A percentile compares a stretch with the other conserved stretches of the same genome.
These are phyloP conservation scores for Pachyramphus minor DNA, from an alignment of 2,113 vertebrate species.

Conservation along the genomic window DNA sequence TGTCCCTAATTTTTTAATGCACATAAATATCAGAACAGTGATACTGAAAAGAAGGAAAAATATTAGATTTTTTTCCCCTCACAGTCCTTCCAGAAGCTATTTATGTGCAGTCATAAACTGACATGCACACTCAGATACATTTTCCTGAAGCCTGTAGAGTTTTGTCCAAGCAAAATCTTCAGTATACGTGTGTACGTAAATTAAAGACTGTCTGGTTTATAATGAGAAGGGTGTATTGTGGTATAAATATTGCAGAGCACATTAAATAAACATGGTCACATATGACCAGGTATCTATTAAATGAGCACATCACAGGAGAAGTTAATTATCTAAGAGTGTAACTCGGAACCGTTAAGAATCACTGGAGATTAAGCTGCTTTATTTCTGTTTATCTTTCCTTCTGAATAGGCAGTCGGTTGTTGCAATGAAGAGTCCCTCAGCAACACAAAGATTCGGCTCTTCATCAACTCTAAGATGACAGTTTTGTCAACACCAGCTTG, in stretches of 20 bases:
- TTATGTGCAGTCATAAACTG: not conserved
- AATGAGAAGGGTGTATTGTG: not conserved
- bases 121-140: not conserved
- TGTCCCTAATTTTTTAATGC: not conserved
- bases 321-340: slow-evolving; percentile 37
- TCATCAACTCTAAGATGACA: not conserved
- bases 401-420: not conserved
- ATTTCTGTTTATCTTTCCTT: slow-evolving; percentile 43
- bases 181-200: slow-evolving; percentile 3
- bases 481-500: not conserved
- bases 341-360: not conserved
- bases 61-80: not conserved
- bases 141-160: not conserved
- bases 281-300: slow-evolving; percentile 51
- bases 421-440: slow-evolving; percentile 3
- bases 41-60: not conserved
- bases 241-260: slow-evolving; percentile 15
- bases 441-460: not conserved
- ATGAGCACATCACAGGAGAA: slow-evolving; percentile 23
- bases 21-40: not conserved
- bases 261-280: slow-evolving; percentile 58
- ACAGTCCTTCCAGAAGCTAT: not conserved
- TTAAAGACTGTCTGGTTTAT: not conserved
- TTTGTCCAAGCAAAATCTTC: not conserved
- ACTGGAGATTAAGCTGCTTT: slow-evolving; percentile 33